phyloP scores from a whole-genome alignment of 2,113 vertebrate genomes.

The Stegostoma tigrinum region DNA sequence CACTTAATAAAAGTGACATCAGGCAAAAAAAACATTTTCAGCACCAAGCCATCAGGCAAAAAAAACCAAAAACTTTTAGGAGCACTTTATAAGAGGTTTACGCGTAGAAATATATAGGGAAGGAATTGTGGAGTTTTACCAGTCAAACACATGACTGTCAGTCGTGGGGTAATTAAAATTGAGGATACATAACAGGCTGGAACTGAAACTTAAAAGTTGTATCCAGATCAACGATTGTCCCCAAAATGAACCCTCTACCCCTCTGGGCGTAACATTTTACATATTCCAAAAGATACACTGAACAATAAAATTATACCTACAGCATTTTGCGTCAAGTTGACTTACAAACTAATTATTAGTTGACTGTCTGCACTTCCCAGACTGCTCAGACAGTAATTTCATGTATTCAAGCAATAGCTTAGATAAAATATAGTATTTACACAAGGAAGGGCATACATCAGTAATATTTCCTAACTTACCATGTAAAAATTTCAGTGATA shows the following conservation, averaged over 20 bases:
- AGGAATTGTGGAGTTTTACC: not conserved
- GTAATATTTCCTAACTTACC: not conserved
- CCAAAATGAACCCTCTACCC: not conserved
- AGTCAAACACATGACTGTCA: not conserved
- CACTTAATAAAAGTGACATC: too few species aligned
- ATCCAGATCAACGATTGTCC: not conserved
- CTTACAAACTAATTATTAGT: not conserved
- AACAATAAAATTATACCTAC: not conserved
- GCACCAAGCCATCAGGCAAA: too few species aligned
- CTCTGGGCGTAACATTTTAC: not conserved
- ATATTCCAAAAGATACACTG: not conserved
- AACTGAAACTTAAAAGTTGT: not conserved
- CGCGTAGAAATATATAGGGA: not conserved
- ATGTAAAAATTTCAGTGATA: not conserved
- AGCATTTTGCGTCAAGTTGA: not conserved
- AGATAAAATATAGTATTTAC: conserved; percentile 20
- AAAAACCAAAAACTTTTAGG: too few species aligned
- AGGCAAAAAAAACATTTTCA: too few species aligned
- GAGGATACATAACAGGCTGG: too few species aligned
- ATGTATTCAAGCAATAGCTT: not conserved
- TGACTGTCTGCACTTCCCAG: conserved; percentile 22
- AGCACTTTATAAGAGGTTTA: too few species aligned
- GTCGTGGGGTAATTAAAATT: not conserved
- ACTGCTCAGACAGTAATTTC: conserved; percentile 33
- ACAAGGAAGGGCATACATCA: not conserved